Conservation (phyloP, 2,888 invertebrate species). For the Leptarthrus brevirostris region DNA sequence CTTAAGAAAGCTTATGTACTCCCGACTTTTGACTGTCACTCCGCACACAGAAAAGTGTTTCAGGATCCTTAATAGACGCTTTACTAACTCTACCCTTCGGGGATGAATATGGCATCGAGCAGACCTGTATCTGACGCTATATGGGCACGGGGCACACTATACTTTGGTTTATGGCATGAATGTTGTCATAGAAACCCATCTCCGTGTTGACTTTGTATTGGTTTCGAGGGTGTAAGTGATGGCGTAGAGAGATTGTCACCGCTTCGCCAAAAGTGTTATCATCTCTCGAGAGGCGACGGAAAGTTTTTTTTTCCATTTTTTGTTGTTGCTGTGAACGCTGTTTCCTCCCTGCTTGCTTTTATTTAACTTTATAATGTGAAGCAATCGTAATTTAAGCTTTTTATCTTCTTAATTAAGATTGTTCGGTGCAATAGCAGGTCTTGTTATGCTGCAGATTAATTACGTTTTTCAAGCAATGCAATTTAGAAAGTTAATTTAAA, state of each 20-base stretch:
- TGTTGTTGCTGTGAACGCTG: not conserved
- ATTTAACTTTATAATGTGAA: too few relatives aligned
- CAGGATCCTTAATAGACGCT: constrained; percentile 38
- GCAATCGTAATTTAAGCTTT: too few relatives aligned
- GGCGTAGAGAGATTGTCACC: constrained; percentile 28
- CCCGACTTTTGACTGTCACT: constrained; percentile 40
- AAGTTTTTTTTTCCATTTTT: constrained; percentile 2
- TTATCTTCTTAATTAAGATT: too few relatives aligned
- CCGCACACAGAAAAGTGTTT: constrained; percentile 35
- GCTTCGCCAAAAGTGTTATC: constrained; percentile 37
- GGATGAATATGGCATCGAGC: not conserved
- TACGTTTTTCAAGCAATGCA: too few relatives aligned
- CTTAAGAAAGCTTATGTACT: constrained; percentile 34
- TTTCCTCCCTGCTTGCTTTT: too few relatives aligned
- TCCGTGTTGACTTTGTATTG: constrained; percentile 35
- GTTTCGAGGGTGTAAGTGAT: constrained; percentile 37
- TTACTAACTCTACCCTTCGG: not conserved
- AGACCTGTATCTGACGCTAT: too few relatives aligned
- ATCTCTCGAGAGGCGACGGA: constrained; percentile 24
- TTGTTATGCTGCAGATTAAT: too few relatives aligned
- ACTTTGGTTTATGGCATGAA: not conserved
- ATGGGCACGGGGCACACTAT: not conserved
- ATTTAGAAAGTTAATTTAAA: too few relatives aligned
- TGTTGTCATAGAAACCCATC: constrained; percentile 42
- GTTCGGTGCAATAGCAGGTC: too few relatives aligned